Evolutionary conservation across 2,113 vertebrate genomes (phyloP).

Genomic region (Pygoscelis antarcticus): DNA sequence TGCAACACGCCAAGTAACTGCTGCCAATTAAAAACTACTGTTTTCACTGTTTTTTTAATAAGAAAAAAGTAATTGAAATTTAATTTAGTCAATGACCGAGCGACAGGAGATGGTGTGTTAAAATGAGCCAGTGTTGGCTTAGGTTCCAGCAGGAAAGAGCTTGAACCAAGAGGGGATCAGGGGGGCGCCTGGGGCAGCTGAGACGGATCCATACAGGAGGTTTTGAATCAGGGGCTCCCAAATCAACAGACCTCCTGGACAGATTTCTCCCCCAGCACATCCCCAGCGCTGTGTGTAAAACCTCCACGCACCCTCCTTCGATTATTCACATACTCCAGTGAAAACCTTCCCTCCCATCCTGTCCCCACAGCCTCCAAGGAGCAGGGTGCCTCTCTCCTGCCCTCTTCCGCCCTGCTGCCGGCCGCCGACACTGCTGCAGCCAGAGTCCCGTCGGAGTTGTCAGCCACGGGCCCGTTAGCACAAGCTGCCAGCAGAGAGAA

Average conservation of each 20-base stretch:
- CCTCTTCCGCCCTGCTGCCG: background rate
- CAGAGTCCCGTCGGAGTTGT: rapidly evolving
- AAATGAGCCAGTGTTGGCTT: background rate
- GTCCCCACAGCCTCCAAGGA: background rate
- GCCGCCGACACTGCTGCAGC: rapidly evolving
- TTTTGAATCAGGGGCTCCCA: background rate
- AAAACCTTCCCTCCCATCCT: background rate
- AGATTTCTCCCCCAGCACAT: background rate
- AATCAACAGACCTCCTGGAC: background rate
- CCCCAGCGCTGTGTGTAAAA: background rate
- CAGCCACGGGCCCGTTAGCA: background rate
- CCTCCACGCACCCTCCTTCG: background rate
- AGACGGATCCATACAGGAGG: background rate
- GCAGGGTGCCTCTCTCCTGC: background rate
- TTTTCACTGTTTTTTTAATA: background rate
- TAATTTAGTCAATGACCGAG: slow-evolving; percentile 36
- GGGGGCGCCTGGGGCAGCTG: background rate
- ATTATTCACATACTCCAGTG: background rate
- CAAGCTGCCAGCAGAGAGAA: background rate
- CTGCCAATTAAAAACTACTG: background rate
- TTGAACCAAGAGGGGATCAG: background rate
- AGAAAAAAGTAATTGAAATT: slow-evolving; percentile 47
- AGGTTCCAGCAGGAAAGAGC: background rate
- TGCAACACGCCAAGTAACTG: background rate
- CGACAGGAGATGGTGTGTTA: background rate